Percentiles rank a stretch among this genome's conserved stretches.
Evolutionary conservation across 2,888 invertebrate species (phyloP).

Genomic region (Aphelenchoides bicaudatus): DNA sequence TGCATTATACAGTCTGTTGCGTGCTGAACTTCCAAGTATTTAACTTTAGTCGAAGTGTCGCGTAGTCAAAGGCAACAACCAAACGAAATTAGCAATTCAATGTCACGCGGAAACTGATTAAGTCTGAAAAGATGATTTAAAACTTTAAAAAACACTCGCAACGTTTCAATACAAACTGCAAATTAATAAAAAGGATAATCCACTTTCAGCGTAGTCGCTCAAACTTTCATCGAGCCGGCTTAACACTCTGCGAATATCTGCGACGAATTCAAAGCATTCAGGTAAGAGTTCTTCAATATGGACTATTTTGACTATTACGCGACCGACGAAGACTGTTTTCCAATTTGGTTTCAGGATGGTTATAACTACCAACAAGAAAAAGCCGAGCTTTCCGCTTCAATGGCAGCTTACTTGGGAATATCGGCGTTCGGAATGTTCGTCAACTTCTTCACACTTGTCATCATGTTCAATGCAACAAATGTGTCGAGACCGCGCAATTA

Average conservation of each 20-base stretch:
- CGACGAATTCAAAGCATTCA: neutral
- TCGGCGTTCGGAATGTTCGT: conserved; percentile 8
- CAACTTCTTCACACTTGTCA: conserved; percentile 10
- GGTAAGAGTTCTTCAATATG: neutral
- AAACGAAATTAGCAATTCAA: too few species aligned
- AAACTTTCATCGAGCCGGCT: neutral
- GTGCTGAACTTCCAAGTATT: too few species aligned
- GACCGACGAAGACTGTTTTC: neutral
- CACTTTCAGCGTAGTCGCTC: neutral
- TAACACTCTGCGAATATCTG: conserved; percentile 5
- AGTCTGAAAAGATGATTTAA: too few species aligned
- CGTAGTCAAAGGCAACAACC: too few species aligned
- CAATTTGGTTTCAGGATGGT: conserved; percentile 6
- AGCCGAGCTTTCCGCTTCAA: neutral
- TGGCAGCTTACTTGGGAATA: conserved; percentile 6
- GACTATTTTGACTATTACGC: neutral
- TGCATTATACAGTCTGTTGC: too few species aligned
- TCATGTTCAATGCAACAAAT: conserved; percentile 2
- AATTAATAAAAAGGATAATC: too few species aligned
- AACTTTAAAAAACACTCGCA: too few species aligned
- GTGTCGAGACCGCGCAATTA: conserved; percentile 1
- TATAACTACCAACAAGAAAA: conserved; percentile 6
- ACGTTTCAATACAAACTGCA: too few species aligned
- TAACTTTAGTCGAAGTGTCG: too few species aligned
- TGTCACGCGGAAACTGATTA: too few species aligned